Conservation (phyloP, 2,797 vertebrate species). For the Gymnoscopelus microlampas region DNA sequence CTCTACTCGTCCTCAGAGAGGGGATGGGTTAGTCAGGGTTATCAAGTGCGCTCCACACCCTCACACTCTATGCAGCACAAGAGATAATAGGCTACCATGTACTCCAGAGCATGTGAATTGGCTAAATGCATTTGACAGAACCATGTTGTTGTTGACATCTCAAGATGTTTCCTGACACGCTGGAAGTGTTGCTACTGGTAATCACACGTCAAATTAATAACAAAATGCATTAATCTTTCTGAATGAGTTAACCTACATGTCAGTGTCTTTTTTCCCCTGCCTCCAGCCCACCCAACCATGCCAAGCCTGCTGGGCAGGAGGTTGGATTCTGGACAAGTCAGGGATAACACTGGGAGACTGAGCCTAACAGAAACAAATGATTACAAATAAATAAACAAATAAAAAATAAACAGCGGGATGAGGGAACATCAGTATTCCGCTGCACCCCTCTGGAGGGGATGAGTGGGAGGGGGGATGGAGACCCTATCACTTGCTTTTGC, state of each 20-base stretch:
- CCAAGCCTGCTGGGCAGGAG: constrained; percentile 1
- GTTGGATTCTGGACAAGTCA: constrained; percentile 8
- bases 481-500: constrained; percentile 65
- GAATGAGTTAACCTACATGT: constrained; percentile 26
- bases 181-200: neutral
- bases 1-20: too few species aligned
- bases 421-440: constrained; percentile 62
- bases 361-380: neutral
- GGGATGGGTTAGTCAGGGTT: too few species aligned
- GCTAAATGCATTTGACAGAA: neutral
- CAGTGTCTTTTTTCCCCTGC: constrained; percentile 8
- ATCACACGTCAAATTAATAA: neutral
- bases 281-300: constrained; percentile 10
- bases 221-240: constrained; percentile 26
- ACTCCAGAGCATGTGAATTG: too few species aligned
- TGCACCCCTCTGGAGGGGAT: constrained; percentile 42
- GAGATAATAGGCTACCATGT: too few species aligned
- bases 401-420: constrained; percentile 22
- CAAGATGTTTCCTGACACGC: neutral
- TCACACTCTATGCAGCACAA: constrained; percentile 18
- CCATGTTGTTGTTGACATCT: neutral
- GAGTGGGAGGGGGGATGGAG: constrained; percentile 52
- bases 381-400: constrained; percentile 42
- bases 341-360: neutral
- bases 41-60: too few species aligned